Percentiles rank a stretch among this genome's conserved stretches.
Evolutionary conservation across 2,888 invertebrate genomes (phyloP).

Genomic region (Ichneumoninae sp.): DNA sequence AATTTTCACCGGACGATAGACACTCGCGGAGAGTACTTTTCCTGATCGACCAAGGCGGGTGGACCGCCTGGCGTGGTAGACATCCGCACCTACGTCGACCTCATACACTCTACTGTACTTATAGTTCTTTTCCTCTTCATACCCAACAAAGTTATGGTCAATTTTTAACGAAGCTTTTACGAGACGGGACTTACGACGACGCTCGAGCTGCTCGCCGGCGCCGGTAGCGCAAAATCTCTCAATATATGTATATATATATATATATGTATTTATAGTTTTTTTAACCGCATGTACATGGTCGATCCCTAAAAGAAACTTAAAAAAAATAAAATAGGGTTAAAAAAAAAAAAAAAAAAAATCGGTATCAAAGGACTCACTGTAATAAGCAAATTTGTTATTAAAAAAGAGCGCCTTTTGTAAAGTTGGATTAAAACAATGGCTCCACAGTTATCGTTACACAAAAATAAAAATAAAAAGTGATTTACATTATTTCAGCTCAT

Average conservation of each 20-base stretch:
- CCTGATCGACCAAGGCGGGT: conserved; percentile 44
- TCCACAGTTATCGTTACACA: not conserved
- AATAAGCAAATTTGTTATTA: no score
- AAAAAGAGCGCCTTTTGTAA: no score
- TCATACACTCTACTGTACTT: conserved; percentile 39
- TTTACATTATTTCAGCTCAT: no score
- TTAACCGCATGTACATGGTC: not conserved
- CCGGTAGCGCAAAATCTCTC: conserved; percentile 12
- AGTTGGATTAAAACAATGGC: no score
- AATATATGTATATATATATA: not conserved
- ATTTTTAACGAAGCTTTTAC: conserved; percentile 59
- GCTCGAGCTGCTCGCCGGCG: conserved; percentile 10
- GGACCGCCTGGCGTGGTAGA: conserved; percentile 7
- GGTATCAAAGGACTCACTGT: not conserved
- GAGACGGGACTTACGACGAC: conserved; percentile 5
- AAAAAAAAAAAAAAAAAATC: not conserved
- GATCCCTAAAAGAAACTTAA: not conserved
- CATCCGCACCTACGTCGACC: conserved; percentile 5
- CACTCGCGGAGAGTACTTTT: conserved; percentile 29
- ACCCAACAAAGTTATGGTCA: conserved; percentile 58
- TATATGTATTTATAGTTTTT: not conserved
- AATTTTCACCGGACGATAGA: conserved; percentile 57
- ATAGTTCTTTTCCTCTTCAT: conserved; percentile 38
- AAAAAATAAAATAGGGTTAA: not conserved
- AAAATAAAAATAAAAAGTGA: not conserved